Percentiles rank a stretch among this genome's conserved stretches.
Evolutionary conservation across 2,888 invertebrate species (phyloP).

Genomic region (Aethes cnicana): DNA sequence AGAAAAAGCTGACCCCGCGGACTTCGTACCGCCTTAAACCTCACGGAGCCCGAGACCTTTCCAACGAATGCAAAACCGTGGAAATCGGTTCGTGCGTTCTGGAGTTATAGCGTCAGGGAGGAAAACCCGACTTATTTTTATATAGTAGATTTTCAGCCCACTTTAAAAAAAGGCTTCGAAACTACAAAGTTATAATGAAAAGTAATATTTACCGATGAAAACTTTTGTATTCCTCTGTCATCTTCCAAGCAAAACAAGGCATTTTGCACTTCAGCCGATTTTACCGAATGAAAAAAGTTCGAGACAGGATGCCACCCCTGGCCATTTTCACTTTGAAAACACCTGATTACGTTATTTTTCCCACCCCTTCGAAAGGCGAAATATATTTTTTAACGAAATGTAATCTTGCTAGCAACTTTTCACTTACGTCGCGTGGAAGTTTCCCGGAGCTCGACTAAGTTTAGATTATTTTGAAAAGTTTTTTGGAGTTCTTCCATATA

Average conservation of each 20-base stretch:
- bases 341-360: slow-evolving; percentile 66
- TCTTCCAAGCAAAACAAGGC: slow-evolving; percentile 51
- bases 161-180: too few species aligned
- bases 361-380: slow-evolving; percentile 54
- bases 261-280: slow-evolving; percentile 47
- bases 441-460: slow-evolving; percentile 47
- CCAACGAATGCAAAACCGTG: too few species aligned
- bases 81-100: too few species aligned
- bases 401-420: slow-evolving; percentile 71
- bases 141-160: too few species aligned
- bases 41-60: too few species aligned
- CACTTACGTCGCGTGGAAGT: slow-evolving; percentile 63
- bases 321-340: slow-evolving; percentile 39
- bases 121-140: too few species aligned
- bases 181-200: too few species aligned
- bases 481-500: slow-evolving; percentile 68
- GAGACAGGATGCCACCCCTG: slow-evolving; percentile 33
- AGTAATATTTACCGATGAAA: too few species aligned
- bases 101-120: too few species aligned
- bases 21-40: too few species aligned
- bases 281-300: slow-evolving; percentile 64
- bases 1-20: too few species aligned
- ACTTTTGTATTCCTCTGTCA: background rate
- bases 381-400: slow-evolving; percentile 44
- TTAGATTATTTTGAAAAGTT: slow-evolving; percentile 50